Base-by-base conservation (phyloP, 2,888 invertebrate genomes). In the Drosophila gaucha region DNA sequence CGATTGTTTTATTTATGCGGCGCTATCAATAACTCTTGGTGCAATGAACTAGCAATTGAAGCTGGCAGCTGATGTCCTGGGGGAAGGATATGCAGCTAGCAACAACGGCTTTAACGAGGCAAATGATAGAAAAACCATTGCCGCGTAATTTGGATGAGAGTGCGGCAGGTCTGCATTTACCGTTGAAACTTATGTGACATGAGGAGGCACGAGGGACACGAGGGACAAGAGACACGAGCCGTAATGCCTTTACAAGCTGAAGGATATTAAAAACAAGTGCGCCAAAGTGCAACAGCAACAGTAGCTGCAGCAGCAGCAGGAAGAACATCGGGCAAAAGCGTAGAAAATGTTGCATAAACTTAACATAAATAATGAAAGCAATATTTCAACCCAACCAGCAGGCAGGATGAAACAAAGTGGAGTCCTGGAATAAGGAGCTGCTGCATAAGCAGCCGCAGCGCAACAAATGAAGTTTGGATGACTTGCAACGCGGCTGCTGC, bases 391-490 rank as follows among this genome's bases (percentile, higher is more conserved):
- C 41, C 31, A 33, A 12, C n/a, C 64, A 62, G 54, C 60, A 41
- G 43, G 52, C 39, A 35, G 46, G 63, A 70, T 55, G 62, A 78
- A 74, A 66, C 82, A 68, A 78, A 70, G 63, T 63, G 54, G 14
- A 72, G 50, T 57, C 51, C 35, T 44, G 36, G 46, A 35, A 31
- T 38, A 58, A 73, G 51, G 24, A 47, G 49, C 43, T 47, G 50
- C 28, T 35, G 43, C 50, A 58, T 58, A 36, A 51, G 51, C 59
- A 59, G 67, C 67, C 72, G 82, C 85, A 78, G 88, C 30, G 68
- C 82, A 88, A 86, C 88, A 82, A 82, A 88, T 82, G 82, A 82
- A 88, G 88, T 82, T 88, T 82, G 86, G 88, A 82, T 88, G 86
- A 88, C 83, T 88, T 83, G 88, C 88, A 83, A 69, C 78, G 58